Evolutionary conservation across 1,140 invertebrate species (phyloP), one percentile per base, ranked within the genome.

Genomic region (Mamestra configurata): DNA sequence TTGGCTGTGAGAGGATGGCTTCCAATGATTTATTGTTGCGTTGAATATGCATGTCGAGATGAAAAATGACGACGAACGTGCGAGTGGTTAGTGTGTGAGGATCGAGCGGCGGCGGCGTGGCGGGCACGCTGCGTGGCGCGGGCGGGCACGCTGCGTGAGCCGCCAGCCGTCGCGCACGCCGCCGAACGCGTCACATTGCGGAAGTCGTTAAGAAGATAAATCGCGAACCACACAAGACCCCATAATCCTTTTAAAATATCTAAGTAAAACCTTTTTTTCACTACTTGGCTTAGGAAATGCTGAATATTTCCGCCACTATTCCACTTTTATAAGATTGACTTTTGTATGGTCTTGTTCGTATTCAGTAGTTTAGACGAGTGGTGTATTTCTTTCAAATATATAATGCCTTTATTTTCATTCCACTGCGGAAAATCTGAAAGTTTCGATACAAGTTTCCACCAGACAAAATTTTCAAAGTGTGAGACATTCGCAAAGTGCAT

Each of bases 31-130:
- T 94, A 95, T 95, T 89, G 88, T 93, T 87, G 79, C 87, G 92
- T 93, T 94, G 93, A 95, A 94, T 94, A 94, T 94, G 92, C 93
- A 93, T 94, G 93, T 93, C 92, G 89, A 86, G 89, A 94, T 94
- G 93, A 94, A 94, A 94, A 94, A 94, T 94, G 90, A 93, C 86
- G 88, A 92, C 80, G 82, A 90, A 91, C 88, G 86, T 85, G 87
- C 86, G 89, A 89, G 84, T 89, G 85, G 86, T 87, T 86, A 85
- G 82, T 81, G 86, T 87, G 77, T 82, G 83, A 66, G 81, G 84
- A 85, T 84, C 24, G 83, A 82, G 79, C 61, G 57, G 15, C 24
- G 22, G 49, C 35, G 35, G 46, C 27, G 27, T 20, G 40, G 57
- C 61, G 27, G 35, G 24, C 8, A 22, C 22, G 40, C n/a, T n/a